Evolutionary conservation across 2,113 vertebrate species (phyloP).

Genomic region (Paedocypris sp.): DNA sequence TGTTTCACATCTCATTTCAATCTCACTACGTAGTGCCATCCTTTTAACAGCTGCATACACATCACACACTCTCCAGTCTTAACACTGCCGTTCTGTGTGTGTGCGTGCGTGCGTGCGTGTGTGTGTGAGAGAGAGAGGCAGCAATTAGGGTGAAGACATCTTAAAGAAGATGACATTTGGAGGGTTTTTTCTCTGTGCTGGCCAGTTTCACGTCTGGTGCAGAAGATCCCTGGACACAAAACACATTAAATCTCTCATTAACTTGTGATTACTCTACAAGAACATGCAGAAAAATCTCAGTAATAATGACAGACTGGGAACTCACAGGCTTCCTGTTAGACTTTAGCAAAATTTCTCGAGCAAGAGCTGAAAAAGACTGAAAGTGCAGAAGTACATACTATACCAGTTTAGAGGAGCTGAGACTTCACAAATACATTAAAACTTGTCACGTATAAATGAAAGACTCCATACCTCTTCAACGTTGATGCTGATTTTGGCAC

Average conservation of each 20-base stretch:
- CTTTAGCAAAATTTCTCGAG: slow-evolving; percentile 77
- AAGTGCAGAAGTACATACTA: too few relatives aligned
- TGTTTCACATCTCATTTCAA: not conserved
- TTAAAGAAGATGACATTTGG: slow-evolving; percentile 63
- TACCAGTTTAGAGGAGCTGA: too few relatives aligned
- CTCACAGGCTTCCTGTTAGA: slow-evolving; percentile 70
- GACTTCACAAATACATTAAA: too few relatives aligned
- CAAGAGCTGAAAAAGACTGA: slow-evolving; percentile 76
- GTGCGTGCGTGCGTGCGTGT: not conserved
- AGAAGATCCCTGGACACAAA: slow-evolving; percentile 39
- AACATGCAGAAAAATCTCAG: not conserved
- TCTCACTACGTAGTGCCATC: not conserved
- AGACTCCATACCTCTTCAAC: slow-evolving; percentile 59
- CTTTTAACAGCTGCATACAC: not conserved
- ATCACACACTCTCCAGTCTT: not conserved
- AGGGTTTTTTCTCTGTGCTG: slow-evolving; percentile 55
- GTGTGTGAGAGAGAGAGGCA: not conserved
- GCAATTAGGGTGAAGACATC: not conserved
- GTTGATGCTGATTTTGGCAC: slow-evolving; percentile 72
- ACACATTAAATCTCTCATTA: not conserved
- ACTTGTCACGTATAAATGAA: too few relatives aligned
- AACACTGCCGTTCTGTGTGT: slow-evolving; percentile 14
- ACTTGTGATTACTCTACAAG: not conserved
- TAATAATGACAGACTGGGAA: slow-evolving; percentile 5
- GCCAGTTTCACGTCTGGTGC: slow-evolving; percentile 63